These are phyloP conservation scores for Dryas iulia DNA, from an alignment of 1,140 invertebrate species.

Conservation along the genomic window DNA sequence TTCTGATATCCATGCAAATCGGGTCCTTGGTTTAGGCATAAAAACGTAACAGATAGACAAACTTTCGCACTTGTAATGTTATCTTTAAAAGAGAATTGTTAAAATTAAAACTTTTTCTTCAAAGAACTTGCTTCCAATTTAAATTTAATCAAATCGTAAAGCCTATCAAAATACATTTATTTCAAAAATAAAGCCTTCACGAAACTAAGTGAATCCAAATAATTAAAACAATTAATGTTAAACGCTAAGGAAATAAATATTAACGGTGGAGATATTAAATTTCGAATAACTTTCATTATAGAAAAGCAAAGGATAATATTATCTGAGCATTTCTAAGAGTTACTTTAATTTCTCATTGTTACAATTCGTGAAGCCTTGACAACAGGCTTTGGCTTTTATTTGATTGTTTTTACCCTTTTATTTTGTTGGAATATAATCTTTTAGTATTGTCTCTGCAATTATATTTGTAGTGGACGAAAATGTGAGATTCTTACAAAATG, in stretches of 20 bases:
- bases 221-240: neutral
- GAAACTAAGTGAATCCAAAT: neutral
- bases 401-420: neutral
- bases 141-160: too few relatives aligned
- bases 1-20: too few relatives aligned
- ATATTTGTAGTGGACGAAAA: too few relatives aligned
- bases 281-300: neutral
- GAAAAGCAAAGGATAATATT: neutral
- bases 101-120: too few relatives aligned
- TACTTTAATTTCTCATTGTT: neutral
- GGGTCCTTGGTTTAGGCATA: too few relatives aligned
- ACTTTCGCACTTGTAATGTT: too few relatives aligned
- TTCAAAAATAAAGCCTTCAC: neutral
- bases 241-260: neutral
- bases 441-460: neutral
- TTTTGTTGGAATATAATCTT: neutral
- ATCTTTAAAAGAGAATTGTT: too few relatives aligned
- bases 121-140: too few relatives aligned
- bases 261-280: neutral
- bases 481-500: too few relatives aligned
- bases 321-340: conserved; percentile 4
- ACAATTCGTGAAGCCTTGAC: neutral
- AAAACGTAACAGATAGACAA: too few relatives aligned
- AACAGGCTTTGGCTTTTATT: neutral
- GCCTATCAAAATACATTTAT: too few relatives aligned